Evolutionary conservation across 2,888 invertebrate genomes (phyloP), one percentile per base, ranked within the genome.

Genomic region (Ischnus inquisitorius): DNA sequence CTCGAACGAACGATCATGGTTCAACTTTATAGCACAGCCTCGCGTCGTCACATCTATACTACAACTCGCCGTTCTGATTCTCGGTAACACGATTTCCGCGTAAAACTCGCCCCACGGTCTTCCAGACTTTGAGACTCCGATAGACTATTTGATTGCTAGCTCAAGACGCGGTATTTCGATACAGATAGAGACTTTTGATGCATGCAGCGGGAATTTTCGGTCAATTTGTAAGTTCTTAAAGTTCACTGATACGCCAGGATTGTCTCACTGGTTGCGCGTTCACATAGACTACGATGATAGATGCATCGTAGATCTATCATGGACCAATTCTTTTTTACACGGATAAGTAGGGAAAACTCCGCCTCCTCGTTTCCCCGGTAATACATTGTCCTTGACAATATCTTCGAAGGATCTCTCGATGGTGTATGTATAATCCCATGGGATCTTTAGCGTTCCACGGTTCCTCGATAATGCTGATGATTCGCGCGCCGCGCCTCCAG

Each of bases 1-100:
- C 88, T 87, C 88, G 65, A 64, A 43, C 57, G 72, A 64, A 43
- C 39, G 72, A 6, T 19, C 65, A 16, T 14, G 34, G 54, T 16
- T 41, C 51, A 34, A 51, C 65, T 76, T 76, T 76, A 76, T 71
- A 76, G 76, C 65, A 28, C 69, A 72, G 77, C 69, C 46, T 48
- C 39, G 64, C 60, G 28, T 48, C 46, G 57, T 43, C 68, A 68
- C 62, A 72, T 67, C 16, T 46, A 19, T 8, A 41, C 51, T 39
- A n/a, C 19, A n/a, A 68, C 69, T 78, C 78, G 77, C 65, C 65
- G 65, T 62, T 41, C 57, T 74, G 74, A 74, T 89, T 90, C 90
- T 86, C 68, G 87, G 90, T 88, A 90, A 86, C 86, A 86, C 86
- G 87, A 86, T 89, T 90, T 91, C 91, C 89, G 88, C 89, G 90